Base-by-base conservation (phyloP, 2,797 vertebrate genomes). In the Sphenodon punctatus region DNA sequence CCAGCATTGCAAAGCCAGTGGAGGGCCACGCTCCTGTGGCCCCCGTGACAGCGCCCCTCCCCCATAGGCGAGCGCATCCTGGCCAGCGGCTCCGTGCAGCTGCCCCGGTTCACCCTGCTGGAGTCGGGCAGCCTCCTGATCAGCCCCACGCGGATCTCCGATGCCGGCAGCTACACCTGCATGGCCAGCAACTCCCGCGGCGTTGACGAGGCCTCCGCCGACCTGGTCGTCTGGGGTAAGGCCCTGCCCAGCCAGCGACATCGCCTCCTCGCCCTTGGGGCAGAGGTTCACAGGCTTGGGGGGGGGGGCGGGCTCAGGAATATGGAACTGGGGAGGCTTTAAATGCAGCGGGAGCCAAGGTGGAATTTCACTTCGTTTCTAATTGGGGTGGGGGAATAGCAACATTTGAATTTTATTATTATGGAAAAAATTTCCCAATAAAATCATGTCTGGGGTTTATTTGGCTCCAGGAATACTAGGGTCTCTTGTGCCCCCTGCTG, bases 141-240 rank as follows among this genome's bases (percentile, higher is more conserved):
- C 90, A 99, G 97, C 75, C 98, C 98, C 5, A 96, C 98, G 0
- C 98, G 97, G 87, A 96, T 98, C 83, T 95, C 97, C 0, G 98
- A 99, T 0, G 97, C 97, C 0, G 98, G 98, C 49, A 97, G 97
- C 87, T 99, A 99, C 93, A 97, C 96, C 45, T 99, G 98, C 92
- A 95, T 98, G 95, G 98, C 98, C 64, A 98, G 97, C 95, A 99
- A 99, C 95, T 99, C 98, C 6, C 95, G 98, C 0, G 98, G 98
- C 4, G 97, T 97, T 4, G 98, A 99, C 1, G 98, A 99, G 89
- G 98, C 98, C 0, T 97, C 98, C 0, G 98, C 98, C 0, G 97
- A 99, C 93, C 97, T 99, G 7, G 93, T 98, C 1, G 98, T 99
- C 4, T 98, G 97, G 98, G 98, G 98, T 98, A 94, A 97, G 97